A percentile compares a stretch with the other conserved stretches of the same genome.
Conservation (phyloP, 2,888 invertebrate species). For the Allophyes oxyacanthae region DNA sequence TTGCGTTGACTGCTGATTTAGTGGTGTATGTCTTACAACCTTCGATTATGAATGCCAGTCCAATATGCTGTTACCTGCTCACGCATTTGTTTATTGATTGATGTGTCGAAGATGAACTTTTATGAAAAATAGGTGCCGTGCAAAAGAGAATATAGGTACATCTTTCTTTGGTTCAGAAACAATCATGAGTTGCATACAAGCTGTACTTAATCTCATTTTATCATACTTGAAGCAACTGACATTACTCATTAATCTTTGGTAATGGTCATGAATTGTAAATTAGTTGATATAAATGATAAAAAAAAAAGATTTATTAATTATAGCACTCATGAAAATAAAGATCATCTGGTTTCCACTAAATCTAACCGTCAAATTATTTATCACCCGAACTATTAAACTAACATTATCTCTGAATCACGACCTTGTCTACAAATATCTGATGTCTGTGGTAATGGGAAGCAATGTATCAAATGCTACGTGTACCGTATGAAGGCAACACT, state of each 20-base stretch:
- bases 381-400: constrained; percentile 26
- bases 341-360: constrained; percentile 19
- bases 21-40: constrained; percentile 9
- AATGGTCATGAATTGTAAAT: too few relatives aligned
- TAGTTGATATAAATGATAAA: too few relatives aligned
- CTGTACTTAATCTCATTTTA: too few relatives aligned
- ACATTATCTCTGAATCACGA: constrained; percentile 24
- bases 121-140: constrained; percentile 8
- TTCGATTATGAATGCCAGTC: constrained; percentile 15
- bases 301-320: too few relatives aligned
- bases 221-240: too few relatives aligned
- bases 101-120: constrained; percentile 4
- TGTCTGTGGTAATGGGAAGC: constrained; percentile 22
- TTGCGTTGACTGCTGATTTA: constrained; percentile 10
- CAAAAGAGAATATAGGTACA: too few relatives aligned
- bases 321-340: constrained; percentile 15
- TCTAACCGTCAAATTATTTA: constrained; percentile 17
- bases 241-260: too few relatives aligned
- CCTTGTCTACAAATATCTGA: constrained; percentile 36
- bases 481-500: background rate
- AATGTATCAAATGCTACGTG: constrained; percentile 7
- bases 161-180: too few relatives aligned
- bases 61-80: background rate
- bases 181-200: too few relatives aligned
- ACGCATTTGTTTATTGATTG: constrained; percentile 10